Evolutionary conservation across 2,113 vertebrate genomes (phyloP).

Genomic region (Nannospalax galili): DNA sequence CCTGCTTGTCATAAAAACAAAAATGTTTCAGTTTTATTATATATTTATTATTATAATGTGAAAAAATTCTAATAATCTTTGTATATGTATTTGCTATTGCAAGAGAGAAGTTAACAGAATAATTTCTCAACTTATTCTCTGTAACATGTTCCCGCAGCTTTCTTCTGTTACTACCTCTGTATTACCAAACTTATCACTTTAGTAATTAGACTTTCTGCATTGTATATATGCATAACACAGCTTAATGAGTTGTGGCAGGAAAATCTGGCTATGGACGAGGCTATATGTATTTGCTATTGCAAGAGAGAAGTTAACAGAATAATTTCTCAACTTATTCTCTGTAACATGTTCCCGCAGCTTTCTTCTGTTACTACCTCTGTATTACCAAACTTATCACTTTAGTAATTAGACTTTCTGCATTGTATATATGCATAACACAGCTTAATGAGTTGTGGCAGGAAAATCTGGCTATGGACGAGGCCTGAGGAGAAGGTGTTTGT

Average conservation of each 20-base stretch:
- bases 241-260: constrained; percentile 19
- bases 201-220: constrained; percentile 33
- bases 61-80: not conserved
- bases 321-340: not conserved
- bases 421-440: not conserved
- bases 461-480: not conserved
- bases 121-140: not conserved
- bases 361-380: not conserved
- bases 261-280: not conserved
- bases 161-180: not conserved
- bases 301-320: not conserved
- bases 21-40: not conserved
- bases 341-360: not conserved
- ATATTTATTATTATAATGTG: not conserved
- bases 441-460: constrained; percentile 19
- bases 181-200: constrained; percentile 51
- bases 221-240: not conserved
- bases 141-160: not conserved
- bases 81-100: not conserved
- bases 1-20: not conserved
- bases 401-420: constrained; percentile 33
- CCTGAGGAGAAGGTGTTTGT: constrained; percentile 48
- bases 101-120: not conserved
- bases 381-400: constrained; percentile 51
- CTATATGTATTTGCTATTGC: not conserved